Evolutionary conservation across 2,888 invertebrate species (phyloP).

Genomic region (Lymantria dispar): DNA sequence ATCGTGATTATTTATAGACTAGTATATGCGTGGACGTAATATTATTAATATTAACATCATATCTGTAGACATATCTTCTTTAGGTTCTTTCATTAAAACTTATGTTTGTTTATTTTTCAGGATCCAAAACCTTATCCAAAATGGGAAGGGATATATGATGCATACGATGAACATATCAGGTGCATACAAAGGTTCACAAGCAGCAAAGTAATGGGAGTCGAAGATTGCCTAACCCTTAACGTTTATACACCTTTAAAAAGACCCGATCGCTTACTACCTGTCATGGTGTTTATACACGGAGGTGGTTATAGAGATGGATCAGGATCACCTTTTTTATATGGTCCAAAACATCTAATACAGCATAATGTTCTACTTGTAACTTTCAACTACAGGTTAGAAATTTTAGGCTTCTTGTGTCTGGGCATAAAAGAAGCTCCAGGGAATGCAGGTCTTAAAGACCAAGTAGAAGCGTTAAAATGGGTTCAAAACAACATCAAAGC

Average conservation of each 20-base stretch:
- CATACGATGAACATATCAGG: conserved; percentile 56
- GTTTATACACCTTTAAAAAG: conserved; percentile 55
- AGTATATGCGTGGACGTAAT: too few species aligned
- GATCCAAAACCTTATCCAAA: conserved; percentile 43
- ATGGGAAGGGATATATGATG: conserved; percentile 60
- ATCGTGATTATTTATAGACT: too few species aligned
- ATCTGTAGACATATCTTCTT: too few species aligned
- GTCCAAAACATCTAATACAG: conserved; percentile 59
- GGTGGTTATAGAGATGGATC: conserved; percentile 72
- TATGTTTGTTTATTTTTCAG: conserved; percentile 41
- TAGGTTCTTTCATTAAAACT: too few species aligned
- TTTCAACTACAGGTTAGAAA: conserved; percentile 68
- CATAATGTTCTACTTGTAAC: conserved; percentile 66
- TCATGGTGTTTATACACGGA: conserved; percentile 74
- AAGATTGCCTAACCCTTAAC: conserved; percentile 67
- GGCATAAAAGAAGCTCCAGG: conserved; percentile 69
- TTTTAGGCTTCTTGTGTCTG: conserved; percentile 67
- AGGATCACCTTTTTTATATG: conserved; percentile 61
- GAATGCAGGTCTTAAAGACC: conserved; percentile 70
- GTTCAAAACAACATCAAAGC: conserved; percentile 55
- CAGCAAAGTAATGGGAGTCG: conserved; percentile 48
- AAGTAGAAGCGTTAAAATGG: conserved; percentile 66
- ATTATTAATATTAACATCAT: too few species aligned
- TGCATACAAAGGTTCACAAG: conserved; percentile 61
- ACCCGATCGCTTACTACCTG: conserved; percentile 41